These are phyloP conservation scores for Clistopyga incitator DNA, from an alignment of 2,888 invertebrate species.

Conservation along the genomic window DNA sequence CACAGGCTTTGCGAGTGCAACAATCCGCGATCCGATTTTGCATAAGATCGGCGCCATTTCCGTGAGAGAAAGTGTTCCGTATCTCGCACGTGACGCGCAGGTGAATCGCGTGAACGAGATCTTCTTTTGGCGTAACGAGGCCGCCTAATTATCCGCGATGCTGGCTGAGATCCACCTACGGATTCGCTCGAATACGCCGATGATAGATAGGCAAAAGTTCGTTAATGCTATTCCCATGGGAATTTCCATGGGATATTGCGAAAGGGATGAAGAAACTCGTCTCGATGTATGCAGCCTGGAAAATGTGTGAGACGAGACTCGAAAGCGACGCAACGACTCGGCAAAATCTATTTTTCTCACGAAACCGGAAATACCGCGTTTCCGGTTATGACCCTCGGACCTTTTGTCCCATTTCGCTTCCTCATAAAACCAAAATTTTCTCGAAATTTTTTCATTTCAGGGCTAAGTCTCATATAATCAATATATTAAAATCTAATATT, in stretches of 20 bases:
- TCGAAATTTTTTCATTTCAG: too few species aligned
- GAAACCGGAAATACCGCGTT: too few species aligned
- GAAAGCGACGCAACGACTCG: neutral
- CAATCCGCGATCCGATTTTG: constrained; percentile 14
- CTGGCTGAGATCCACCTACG: constrained; percentile 40
- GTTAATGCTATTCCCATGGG: constrained; percentile 33
- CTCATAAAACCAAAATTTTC: too few species aligned
- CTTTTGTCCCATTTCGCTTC: too few species aligned
- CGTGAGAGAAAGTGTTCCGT: constrained; percentile 57
- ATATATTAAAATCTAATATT: too few species aligned
- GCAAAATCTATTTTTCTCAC: neutral
- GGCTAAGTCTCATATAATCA: too few species aligned
- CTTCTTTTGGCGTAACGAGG: constrained; percentile 63
- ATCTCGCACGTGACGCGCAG: constrained; percentile 22
- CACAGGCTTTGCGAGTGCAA: neutral
- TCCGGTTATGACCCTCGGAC: too few species aligned
- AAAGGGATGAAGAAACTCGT: neutral
- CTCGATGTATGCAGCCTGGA: neutral
- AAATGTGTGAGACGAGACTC: neutral
- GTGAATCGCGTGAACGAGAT: constrained; percentile 43
- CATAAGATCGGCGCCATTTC: constrained; percentile 47
- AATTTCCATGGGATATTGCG: constrained; percentile 28
- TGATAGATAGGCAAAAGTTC: constrained; percentile 22
- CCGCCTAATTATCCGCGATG: constrained; percentile 63
- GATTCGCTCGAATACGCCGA: constrained; percentile 22